Evolutionary conservation across 2,888 invertebrate genomes (phyloP), one percentile per base, ranked within the genome.

Genomic region (Lacanobia oleracea): DNA sequence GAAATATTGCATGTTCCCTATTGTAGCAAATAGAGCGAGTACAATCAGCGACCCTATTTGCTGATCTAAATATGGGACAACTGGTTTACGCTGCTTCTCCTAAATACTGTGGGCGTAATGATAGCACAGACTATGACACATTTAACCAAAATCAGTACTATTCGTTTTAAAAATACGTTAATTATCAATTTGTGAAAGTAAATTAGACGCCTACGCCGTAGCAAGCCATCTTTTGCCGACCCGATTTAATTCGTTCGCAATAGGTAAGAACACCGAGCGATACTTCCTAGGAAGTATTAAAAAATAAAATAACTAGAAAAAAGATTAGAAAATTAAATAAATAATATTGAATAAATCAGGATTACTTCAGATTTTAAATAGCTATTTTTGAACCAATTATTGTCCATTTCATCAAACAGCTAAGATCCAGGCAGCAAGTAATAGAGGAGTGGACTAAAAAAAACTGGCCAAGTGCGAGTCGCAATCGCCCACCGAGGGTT

Each of bases 171-270:
- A 63, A 72, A 54, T 72, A 10, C 37, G 10, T 45, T 71, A 60
- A 45, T 70, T 21, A 45, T 45, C 18, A 43, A 51, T 61, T 71
- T 63, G 53, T 63, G 37, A 72, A 72, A 72, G 73, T 72, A 7
- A 4, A 43, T 12, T 3, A n/a, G 62, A 2, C n/a, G 8, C 72
- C 53, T 72, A 45, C 56, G 45, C 21, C 23, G 33, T 54, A 69
- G 23, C 23, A 3, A 9, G n/a, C 18, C 53, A 8, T 9, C 4
- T 37, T 37, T 53, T 43, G 57, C 21, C 23, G 48, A 50, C 14
- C 14, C 18, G 10, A 1, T 5, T 21, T 10, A 59, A 37, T 21
- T 33, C 18, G 14, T 21, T 9, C 10, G 10, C 40, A 10, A 21
- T 50, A 27, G 12, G 27, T 60, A 23, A 23, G 14, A 6, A 6